phyloP scores from a whole-genome alignment of 2,888 invertebrate genomes.

The Rutpela maculata region DNA sequence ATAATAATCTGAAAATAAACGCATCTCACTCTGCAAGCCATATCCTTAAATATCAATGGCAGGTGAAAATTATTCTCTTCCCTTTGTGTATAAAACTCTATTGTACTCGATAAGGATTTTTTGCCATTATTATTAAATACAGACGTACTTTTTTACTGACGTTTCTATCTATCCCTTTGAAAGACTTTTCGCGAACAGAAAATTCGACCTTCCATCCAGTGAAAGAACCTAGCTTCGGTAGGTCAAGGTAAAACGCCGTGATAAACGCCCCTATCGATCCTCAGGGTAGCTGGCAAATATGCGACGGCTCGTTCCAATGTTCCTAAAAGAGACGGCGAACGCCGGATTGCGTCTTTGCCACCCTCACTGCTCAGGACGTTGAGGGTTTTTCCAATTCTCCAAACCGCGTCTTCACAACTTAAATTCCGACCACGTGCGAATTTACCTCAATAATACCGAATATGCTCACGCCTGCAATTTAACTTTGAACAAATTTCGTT shows the following conservation, averaged over 20 bases:
- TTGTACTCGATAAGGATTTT: too few relatives aligned
- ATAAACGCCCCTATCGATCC: conserved; percentile 66
- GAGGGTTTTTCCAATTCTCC: conserved; percentile 32
- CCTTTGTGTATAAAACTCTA: too few relatives aligned
- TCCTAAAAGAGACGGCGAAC: conserved; percentile 15
- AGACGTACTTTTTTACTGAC: neutral
- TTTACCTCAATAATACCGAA: conserved; percentile 23
- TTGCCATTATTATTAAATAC: too few relatives aligned
- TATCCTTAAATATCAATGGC: too few relatives aligned
- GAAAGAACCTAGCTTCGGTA: conserved; percentile 57
- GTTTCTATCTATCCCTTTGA: neutral
- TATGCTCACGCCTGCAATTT: conserved; percentile 22
- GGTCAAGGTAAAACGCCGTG: conserved; percentile 67
- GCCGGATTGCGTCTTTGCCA: conserved; percentile 38
- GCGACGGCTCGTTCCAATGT: conserved; percentile 44
- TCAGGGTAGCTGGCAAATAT: conserved; percentile 56
- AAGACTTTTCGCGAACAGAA: neutral
- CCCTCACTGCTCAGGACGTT: conserved; percentile 48
- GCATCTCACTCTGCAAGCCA: too few relatives aligned
- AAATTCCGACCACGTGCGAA: conserved; percentile 16
- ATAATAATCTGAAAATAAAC: too few relatives aligned
- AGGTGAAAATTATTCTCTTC: too few relatives aligned
- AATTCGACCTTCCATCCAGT: conserved; percentile 26
- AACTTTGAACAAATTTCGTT: conserved; percentile 7
- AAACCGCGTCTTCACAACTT: neutral